phyloP scores from a whole-genome alignment of 2,888 invertebrate genomes.

The Cantharis rufa region DNA sequence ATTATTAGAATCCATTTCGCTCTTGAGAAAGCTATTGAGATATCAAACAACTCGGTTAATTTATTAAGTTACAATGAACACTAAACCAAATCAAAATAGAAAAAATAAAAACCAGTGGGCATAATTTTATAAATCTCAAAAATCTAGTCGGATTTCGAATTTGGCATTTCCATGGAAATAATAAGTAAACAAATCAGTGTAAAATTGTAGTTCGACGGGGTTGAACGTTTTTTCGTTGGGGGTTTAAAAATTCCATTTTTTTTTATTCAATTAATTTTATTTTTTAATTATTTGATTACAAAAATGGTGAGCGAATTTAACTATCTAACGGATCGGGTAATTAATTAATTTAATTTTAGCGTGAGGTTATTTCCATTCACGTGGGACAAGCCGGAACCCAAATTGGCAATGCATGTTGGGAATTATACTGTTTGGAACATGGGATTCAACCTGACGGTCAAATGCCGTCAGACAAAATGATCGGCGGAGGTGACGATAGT shows the following conservation, averaged over 20 bases:
- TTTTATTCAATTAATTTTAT: not conserved
- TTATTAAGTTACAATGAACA: not conserved
- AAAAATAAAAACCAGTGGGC: not conserved
- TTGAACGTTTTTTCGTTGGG: not conserved
- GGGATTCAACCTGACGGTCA: conserved; percentile 57
- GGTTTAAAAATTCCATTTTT: not conserved
- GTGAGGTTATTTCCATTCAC: conserved; percentile 69
- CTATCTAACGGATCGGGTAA: not conserved
- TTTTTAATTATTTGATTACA: not conserved
- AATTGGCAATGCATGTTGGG: conserved; percentile 55
- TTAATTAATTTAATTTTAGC: conserved; percentile 49
- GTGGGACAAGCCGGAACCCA: conserved; percentile 59
- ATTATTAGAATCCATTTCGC: not conserved
- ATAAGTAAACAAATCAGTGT: not conserved
- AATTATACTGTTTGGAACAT: conserved; percentile 52
- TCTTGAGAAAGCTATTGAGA: conserved; percentile 1
- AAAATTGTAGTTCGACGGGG: not conserved
- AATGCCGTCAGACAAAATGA: conserved; percentile 58
- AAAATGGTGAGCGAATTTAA: conserved; percentile 2
- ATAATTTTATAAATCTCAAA: not conserved
- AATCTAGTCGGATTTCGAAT: not conserved
- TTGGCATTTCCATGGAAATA: not conserved
- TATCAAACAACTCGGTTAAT: not conserved
- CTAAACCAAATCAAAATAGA: not conserved
- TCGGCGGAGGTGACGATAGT: conserved; percentile 51